Conservation (phyloP, 2,113 vertebrate genomes). For the Lipotes vexillifer region DNA sequence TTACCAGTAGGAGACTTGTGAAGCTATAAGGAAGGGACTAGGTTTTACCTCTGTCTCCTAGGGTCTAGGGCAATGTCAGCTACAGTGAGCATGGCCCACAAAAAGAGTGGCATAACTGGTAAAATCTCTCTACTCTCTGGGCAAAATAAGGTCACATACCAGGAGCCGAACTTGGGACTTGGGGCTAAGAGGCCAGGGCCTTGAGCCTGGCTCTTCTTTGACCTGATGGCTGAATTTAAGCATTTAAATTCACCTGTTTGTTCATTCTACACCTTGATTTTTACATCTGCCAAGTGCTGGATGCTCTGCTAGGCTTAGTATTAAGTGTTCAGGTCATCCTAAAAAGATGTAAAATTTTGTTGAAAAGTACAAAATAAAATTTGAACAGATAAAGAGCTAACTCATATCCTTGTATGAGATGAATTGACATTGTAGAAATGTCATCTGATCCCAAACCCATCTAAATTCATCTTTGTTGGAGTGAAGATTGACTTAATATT, state of each 20-base stretch:
- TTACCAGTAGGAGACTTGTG: neutral
- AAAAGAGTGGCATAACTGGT: neutral
- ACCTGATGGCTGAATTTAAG: neutral
- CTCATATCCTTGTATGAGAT: neutral
- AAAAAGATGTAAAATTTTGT: neutral
- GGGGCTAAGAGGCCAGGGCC: neutral
- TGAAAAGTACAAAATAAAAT: neutral
- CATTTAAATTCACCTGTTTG: neutral
- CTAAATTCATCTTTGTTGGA: neutral
- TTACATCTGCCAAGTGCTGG: neutral
- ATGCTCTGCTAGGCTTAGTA: neutral
- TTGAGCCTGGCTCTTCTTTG: neutral
- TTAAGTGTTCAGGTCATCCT: neutral
- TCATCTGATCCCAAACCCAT: neutral
- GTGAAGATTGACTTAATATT: neutral
- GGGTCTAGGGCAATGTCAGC: neutral
- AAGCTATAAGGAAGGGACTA: neutral
- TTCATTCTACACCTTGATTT: neutral
- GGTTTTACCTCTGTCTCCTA: neutral
- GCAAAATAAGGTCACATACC: neutral
- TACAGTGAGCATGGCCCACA: neutral
- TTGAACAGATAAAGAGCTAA: neutral
- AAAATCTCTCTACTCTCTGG: neutral
- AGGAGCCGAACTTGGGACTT: neutral
- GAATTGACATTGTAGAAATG: neutral